A percentile compares a stretch with the other conserved stretches of the same genome.
Conservation (phyloP, 2,888 invertebrate genomes). For the Heteromyza rotundicornis region DNA sequence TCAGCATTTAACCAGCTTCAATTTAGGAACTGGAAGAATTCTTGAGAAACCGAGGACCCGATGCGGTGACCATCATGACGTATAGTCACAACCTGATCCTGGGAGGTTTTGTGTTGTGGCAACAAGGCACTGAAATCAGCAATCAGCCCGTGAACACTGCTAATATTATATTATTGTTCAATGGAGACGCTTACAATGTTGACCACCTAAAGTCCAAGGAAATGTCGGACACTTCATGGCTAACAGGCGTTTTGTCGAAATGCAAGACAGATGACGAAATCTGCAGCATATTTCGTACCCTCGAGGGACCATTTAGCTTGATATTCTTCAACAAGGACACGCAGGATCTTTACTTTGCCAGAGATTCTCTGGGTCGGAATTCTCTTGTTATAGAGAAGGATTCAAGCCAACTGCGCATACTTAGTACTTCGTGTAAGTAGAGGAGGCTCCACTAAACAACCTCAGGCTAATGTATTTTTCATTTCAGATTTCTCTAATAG, state of each 20-base stretch:
- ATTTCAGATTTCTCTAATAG: background rate
- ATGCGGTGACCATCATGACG: background rate
- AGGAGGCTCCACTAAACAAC: no score
- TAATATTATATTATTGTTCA: conserved; percentile 77
- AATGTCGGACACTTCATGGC: conserved; percentile 66
- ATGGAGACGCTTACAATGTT: conserved; percentile 84
- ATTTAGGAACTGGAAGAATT: background rate
- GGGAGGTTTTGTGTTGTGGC: conserved; percentile 77
- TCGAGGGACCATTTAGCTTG: conserved; percentile 86
- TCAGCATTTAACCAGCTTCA: background rate
- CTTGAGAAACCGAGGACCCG: background rate
- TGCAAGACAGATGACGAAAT: conserved; percentile 47
- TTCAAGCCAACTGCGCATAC: conserved; percentile 56
- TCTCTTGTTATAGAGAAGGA: conserved; percentile 74
- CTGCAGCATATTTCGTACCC: conserved; percentile 63
- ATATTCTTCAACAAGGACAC: conserved; percentile 73
- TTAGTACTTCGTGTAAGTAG: conserved; percentile 66
- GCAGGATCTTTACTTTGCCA: conserved; percentile 75
- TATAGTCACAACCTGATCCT: conserved; percentile 33
- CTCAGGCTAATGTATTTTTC: background rate
- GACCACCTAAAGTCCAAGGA: conserved; percentile 44
- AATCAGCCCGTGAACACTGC: conserved; percentile 73
- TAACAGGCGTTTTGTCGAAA: conserved; percentile 61
- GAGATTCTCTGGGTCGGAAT: conserved; percentile 86
- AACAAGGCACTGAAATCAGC: conserved; percentile 73